These are phyloP conservation scores for Bubo scandiacus DNA, from an alignment of 2,113 vertebrate genomes.

Conservation along the genomic window DNA sequence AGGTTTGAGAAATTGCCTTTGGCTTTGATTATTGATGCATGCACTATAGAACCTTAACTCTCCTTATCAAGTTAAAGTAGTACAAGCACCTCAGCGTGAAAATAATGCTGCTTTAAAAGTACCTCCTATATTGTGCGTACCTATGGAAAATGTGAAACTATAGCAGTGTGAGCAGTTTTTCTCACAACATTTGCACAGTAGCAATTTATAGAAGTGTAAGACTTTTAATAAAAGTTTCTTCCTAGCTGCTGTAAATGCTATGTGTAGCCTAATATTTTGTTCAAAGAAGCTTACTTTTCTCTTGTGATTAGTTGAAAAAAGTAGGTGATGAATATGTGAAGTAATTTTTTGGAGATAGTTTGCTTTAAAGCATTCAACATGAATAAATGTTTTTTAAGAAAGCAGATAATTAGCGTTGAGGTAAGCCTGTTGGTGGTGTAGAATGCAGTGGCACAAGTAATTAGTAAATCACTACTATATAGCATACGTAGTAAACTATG, in stretches of 20 bases:
- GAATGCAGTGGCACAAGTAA: neutral
- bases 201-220: neutral
- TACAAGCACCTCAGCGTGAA: neutral
- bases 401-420: neutral
- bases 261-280: neutral
- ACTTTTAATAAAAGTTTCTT: neutral
- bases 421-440: neutral
- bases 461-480: neutral
- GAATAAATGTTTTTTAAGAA: neutral
- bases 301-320: neutral
- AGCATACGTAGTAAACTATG: neutral
- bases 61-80: neutral
- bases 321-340: neutral
- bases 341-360: neutral
- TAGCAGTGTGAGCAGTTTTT: neutral
- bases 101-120: neutral
- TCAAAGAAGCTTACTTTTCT: neutral
- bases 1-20: neutral
- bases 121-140: rapidly evolving
- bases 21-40: neutral
- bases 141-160: neutral
- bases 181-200: neutral
- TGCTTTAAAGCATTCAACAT: neutral
- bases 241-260: neutral
- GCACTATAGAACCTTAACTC: neutral